These are phyloP conservation scores for Eublepharis macularius DNA, from an alignment of 2,113 vertebrate species.

Conservation along the genomic window DNA sequence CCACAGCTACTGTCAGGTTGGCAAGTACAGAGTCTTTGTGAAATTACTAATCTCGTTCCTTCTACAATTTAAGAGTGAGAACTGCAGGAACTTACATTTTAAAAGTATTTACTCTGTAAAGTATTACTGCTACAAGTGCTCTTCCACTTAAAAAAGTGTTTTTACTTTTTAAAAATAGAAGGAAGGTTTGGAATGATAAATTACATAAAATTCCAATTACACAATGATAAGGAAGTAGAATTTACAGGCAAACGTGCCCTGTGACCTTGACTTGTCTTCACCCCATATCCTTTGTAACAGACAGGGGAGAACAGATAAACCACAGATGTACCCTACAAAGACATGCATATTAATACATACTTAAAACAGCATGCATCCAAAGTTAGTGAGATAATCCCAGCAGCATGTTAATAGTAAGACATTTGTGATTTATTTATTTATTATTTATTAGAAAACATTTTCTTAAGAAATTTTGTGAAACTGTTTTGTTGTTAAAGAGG, in stretches of 20 bases:
- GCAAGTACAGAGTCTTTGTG: background rate
- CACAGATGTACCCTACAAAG: slow-evolving; percentile 46
- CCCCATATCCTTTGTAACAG: slow-evolving; percentile 56
- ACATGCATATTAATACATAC: slow-evolving; percentile 60
- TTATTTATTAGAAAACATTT: slow-evolving; percentile 10
- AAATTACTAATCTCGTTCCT: background rate
- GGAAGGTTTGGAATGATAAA: background rate
- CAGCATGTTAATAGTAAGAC: slow-evolving; percentile 8
- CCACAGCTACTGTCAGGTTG: background rate
- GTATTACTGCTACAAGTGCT: background rate
- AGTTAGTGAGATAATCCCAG: slow-evolving; percentile 20
- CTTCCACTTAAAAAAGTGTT: background rate
- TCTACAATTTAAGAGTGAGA: background rate
- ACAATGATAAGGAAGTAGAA: background rate
- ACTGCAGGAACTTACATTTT: background rate
- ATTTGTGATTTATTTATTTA: too few relatives aligned
- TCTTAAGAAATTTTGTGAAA: slow-evolving; percentile 36
- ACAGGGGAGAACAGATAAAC: slow-evolving; percentile 56
- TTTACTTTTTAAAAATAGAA: background rate
- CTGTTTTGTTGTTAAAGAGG: background rate
- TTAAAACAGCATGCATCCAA: slow-evolving; percentile 53
- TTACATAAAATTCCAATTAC: slow-evolving; percentile 28
- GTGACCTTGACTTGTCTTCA: slow-evolving; percentile 50
- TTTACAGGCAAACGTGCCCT: slow-evolving; percentile 14
- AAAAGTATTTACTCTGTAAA: background rate